Evolutionary conservation across 2,888 invertebrate species (phyloP).

Genomic region (Timandra comae): DNA sequence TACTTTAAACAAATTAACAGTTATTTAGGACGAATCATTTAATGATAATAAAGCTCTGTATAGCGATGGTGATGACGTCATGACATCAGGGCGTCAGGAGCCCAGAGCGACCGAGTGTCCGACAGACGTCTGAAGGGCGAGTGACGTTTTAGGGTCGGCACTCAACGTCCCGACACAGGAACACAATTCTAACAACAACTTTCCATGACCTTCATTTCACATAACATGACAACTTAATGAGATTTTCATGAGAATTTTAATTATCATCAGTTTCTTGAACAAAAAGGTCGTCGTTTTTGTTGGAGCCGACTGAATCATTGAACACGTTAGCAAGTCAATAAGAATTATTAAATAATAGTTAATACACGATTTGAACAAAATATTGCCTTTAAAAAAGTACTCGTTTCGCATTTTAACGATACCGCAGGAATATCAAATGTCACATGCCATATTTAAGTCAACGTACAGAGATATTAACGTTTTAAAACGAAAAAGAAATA

Average conservation of each 20-base stretch:
- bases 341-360: too few species aligned
- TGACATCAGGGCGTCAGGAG: not conserved
- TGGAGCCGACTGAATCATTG: too few species aligned
- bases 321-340: too few species aligned
- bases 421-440: not conserved
- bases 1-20: constrained; percentile 1
- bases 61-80: too few species aligned
- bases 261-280: too few species aligned
- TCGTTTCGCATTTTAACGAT: constrained; percentile 1
- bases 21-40: constrained; percentile 2
- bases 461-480: too few species aligned
- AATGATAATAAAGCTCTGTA: too few species aligned
- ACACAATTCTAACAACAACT: constrained; percentile 12
- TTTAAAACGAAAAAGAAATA: not conserved
- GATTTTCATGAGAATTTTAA: constrained; percentile 11
- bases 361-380: too few species aligned
- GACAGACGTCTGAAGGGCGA: not conserved
- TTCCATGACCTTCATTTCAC: constrained; percentile 18
- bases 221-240: constrained; percentile 13
- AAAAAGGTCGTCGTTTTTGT: too few species aligned
- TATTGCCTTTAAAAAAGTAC: too few species aligned
- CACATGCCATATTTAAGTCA: too few species aligned
- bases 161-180: constrained; percentile 1
- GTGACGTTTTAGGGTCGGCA: constrained; percentile 2
- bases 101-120: not conserved